These are phyloP conservation scores for Aphelocoma californica DNA, from an alignment of 2,797 vertebrate species.

Conservation along the genomic window DNA sequence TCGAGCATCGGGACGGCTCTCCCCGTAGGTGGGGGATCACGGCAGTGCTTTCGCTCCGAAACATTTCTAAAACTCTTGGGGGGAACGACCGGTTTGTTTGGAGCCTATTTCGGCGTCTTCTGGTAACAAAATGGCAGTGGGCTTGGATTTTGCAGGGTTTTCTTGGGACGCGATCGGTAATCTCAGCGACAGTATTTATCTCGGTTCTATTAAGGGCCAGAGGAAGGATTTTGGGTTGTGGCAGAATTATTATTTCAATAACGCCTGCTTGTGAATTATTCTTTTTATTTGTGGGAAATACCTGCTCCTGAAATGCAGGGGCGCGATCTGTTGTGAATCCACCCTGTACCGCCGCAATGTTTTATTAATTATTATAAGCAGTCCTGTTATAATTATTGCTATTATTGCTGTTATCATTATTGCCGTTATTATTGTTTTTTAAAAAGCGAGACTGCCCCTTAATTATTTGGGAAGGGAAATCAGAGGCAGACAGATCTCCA, in stretches of 20 bases:
- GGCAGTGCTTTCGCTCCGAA: neutral
- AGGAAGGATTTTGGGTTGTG: neutral
- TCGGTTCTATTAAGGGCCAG: neutral
- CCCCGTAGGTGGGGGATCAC: neutral
- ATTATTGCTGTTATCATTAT: neutral
- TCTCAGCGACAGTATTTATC: neutral
- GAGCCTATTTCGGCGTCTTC: conserved; percentile 31
- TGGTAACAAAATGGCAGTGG: conserved; percentile 64
- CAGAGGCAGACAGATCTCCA: neutral
- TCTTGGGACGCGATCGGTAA: neutral
- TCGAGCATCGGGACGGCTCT: neutral
- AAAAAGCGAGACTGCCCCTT: neutral
- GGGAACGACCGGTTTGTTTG: neutral
- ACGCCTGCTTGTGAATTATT: neutral
- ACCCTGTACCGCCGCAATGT: neutral
- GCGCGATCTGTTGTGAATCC: neutral
- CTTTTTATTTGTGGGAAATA: neutral
- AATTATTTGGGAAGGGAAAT: neutral
- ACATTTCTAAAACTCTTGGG: conserved; percentile 17
- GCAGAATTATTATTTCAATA: neutral
- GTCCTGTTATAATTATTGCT: neutral
- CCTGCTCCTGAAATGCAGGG: neutral
- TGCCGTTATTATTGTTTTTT: neutral
- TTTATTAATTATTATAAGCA: neutral
- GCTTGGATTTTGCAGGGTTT: conserved; percentile 38